Conservation (phyloP, 2,888 invertebrate species). For the Xiphydria camelus region DNA sequence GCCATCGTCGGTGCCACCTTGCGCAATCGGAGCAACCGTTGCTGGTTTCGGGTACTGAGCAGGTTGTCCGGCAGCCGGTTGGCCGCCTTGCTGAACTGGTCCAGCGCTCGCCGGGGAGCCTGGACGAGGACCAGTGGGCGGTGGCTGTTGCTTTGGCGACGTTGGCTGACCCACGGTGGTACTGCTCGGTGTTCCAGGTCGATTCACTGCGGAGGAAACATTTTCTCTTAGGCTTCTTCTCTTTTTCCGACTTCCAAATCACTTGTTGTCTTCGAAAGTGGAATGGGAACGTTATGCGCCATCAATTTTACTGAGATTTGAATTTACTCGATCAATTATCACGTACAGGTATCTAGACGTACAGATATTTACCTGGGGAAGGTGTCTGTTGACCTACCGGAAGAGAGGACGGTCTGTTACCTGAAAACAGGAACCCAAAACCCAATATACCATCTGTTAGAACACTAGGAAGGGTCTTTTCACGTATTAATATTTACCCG, state of each 20-base stretch:
- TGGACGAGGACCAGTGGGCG: slow-evolving; percentile 5
- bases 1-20: slow-evolving; percentile 3
- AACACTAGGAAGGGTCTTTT: neutral
- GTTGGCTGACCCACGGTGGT: slow-evolving; percentile 10
- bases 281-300: too few relatives aligned
- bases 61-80: slow-evolving; percentile 3
- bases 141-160: slow-evolving; percentile 5
- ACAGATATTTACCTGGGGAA: neutral
- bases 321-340: neutral
- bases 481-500: neutral
- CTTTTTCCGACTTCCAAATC: too few relatives aligned
- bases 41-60: slow-evolving; percentile 5
- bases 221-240: too few relatives aligned
- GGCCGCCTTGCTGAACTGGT: slow-evolving; percentile 7
- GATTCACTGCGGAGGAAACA: slow-evolving; percentile 14
- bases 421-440: neutral
- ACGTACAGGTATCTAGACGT: neutral
- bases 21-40: neutral
- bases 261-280: too few relatives aligned
- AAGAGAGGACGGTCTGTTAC: slow-evolving; percentile 7
- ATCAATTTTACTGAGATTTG: too few relatives aligned
- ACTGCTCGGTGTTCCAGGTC: slow-evolving; percentile 12
- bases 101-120: slow-evolving; percentile 12
- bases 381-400: slow-evolving; percentile 2
- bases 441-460: neutral